phyloP scores from a whole-genome alignment of 2,113 vertebrate genomes.

The Pedionomus torquatus region DNA sequence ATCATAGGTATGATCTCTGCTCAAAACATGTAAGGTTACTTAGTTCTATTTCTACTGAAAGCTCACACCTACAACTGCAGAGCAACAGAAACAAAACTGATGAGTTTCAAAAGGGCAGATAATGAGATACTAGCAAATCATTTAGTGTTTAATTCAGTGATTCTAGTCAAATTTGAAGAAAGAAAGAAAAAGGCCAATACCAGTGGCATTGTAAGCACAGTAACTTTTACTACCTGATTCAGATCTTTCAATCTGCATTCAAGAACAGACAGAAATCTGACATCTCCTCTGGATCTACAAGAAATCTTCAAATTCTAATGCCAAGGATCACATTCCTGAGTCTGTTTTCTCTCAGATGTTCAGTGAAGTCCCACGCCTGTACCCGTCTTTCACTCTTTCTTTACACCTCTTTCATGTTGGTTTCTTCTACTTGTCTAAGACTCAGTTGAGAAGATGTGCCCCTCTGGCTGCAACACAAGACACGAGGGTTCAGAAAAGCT shows the following conservation, averaged over 20 bases:
- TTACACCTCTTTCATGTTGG: constrained; percentile 2
- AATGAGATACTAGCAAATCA: not conserved
- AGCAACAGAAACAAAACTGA: not conserved
- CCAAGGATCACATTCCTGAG: not conserved
- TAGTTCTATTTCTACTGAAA: not conserved
- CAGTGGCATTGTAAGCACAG: not conserved
- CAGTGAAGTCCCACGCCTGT: not conserved
- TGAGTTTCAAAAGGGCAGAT: not conserved
- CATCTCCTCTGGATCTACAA: constrained; percentile 11
- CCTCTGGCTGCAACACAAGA: constrained; percentile 89
- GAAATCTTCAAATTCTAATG: constrained; percentile 9
- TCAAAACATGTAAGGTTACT: not conserved
- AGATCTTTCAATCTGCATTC: constrained; percentile 14
- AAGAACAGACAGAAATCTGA: constrained; percentile 6
- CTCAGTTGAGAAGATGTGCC: constrained; percentile 72
- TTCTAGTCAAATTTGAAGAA: not conserved
- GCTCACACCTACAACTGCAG: not conserved
- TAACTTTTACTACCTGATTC: constrained; percentile 29
- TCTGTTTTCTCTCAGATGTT: not conserved
- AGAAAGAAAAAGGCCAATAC: not conserved
- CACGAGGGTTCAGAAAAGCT: constrained; percentile 83
- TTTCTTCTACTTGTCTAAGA: constrained; percentile 40
- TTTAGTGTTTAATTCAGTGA: not conserved
- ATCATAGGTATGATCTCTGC: not conserved
- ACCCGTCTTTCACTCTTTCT: not conserved